A percentile compares a stretch with the other conserved stretches of the same genome.
phyloP scores from a whole-genome alignment of 2,797 vertebrate genomes.

The Triplophysa yarkandensis region DNA sequence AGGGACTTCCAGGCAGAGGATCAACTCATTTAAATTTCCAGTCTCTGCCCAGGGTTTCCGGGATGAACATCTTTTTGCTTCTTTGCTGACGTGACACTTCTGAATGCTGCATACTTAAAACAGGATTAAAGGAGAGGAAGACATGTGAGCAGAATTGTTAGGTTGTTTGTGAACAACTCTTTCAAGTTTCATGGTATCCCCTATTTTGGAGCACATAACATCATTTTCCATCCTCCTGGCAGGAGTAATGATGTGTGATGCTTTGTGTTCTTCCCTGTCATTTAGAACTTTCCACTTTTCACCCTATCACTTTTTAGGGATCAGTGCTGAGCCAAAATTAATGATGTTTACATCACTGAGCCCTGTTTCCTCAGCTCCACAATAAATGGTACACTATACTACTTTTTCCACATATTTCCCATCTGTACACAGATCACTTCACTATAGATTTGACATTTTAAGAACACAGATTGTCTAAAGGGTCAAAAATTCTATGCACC shows the following conservation, averaged over 20 bases:
- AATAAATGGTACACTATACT: too few relatives aligned
- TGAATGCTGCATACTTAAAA: conserved; percentile 73
- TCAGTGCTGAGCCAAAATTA: conserved; percentile 2
- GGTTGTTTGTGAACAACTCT: conserved; percentile 40
- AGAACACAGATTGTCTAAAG: not conserved
- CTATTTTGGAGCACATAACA: conserved; percentile 5
- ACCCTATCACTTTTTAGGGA: conserved; percentile 8
- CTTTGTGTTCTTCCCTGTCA: conserved; percentile 17
- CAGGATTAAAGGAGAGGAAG: conserved; percentile 66
- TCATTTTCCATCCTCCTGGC: conserved; percentile 3
- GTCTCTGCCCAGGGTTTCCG: conserved; percentile 71
- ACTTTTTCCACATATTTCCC: not conserved
- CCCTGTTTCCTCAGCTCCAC: not conserved
- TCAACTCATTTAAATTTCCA: conserved; percentile 76
- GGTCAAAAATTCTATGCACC: not conserved
- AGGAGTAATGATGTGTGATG: conserved; percentile 36
- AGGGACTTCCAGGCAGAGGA: conserved; percentile 37
- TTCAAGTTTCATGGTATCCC: conserved; percentile 11
- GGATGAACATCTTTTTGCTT: conserved; percentile 69
- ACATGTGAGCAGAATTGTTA: conserved; percentile 38
- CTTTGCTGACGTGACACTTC: conserved; percentile 75
- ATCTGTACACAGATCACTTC: not conserved
- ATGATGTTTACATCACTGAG: not conserved
- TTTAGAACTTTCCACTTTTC: conserved; percentile 8
- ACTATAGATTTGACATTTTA: not conserved